Conservation (phyloP, 1,140 invertebrate species). For the Sipha flava region DNA sequence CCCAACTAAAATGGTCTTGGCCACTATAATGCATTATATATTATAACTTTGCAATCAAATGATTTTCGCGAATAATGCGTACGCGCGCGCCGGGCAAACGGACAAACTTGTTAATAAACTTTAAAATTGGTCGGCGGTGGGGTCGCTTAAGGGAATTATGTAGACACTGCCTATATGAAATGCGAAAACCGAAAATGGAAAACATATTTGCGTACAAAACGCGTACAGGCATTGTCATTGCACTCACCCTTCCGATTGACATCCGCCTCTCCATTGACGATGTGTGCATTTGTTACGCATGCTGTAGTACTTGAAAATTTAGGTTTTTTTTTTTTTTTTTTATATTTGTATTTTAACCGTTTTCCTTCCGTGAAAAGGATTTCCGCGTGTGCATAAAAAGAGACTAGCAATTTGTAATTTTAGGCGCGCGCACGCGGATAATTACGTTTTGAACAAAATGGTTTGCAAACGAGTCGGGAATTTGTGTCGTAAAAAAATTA, state of each 20-base stretch:
- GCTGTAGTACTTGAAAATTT: background rate
- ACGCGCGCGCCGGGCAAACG: background rate
- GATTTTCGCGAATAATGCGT: background rate
- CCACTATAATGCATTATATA: background rate
- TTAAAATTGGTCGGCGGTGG: background rate
- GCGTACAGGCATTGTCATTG: no score
- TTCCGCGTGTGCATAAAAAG: background rate
- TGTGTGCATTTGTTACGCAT: background rate
- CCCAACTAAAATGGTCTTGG: background rate
- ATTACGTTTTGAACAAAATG: background rate
- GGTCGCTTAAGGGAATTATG: no score
- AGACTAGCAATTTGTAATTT: background rate
- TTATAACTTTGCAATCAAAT: conserved; percentile 28
- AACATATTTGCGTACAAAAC: background rate
- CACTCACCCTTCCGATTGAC: background rate
- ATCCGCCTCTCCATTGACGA: background rate
- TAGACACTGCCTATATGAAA: no score
- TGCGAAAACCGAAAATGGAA: no score
- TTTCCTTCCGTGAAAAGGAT: background rate
- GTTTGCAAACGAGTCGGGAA: background rate
- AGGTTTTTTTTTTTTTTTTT: background rate
- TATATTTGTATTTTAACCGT: background rate
- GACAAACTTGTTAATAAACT: conserved; percentile 4
- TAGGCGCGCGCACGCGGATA: background rate
- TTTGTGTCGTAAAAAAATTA: background rate